These are phyloP conservation scores for Oceanodroma tethys DNA, from an alignment of 2,113 vertebrate species.

Conservation along the genomic window DNA sequence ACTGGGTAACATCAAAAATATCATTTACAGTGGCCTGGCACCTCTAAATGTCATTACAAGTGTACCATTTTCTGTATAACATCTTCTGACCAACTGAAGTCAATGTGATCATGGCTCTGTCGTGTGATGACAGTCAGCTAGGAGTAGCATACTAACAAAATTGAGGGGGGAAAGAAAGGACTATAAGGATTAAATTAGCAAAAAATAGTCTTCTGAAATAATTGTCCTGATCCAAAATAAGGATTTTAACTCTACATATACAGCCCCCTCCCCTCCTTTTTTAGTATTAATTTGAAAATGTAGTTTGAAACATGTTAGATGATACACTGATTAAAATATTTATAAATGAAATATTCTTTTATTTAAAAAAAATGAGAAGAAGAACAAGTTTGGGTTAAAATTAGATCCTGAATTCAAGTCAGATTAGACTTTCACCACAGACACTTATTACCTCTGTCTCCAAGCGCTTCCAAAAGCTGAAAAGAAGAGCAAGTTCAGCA, in stretches of 20 bases:
- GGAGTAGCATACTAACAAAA: not conserved
- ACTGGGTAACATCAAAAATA: not conserved
- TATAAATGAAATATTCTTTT: not conserved
- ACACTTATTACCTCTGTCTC: not conserved
- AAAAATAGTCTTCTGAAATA: not conserved
- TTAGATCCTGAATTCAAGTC: not conserved
- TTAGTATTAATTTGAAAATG: not conserved
- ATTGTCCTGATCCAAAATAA: not conserved
- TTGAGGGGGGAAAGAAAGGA: not conserved
- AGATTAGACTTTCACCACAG: not conserved
- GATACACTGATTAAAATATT: not conserved
- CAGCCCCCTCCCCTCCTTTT: not conserved
- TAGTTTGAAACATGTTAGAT: not conserved
- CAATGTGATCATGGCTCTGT: not conserved
- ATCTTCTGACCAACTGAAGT: not conserved
- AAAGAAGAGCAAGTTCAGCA: not conserved
- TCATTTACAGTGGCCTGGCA: not conserved
- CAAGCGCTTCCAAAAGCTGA: not conserved
- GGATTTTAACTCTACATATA: not conserved
- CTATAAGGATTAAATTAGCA: not conserved
- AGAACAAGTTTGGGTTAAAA: not conserved
- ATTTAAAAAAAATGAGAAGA: not conserved
- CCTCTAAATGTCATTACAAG: not conserved
- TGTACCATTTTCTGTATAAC: not conserved
- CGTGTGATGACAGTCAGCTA: not conserved